Evolutionary conservation across 2,888 invertebrate species (phyloP).

Genomic region (Stegophylla sp.): DNA sequence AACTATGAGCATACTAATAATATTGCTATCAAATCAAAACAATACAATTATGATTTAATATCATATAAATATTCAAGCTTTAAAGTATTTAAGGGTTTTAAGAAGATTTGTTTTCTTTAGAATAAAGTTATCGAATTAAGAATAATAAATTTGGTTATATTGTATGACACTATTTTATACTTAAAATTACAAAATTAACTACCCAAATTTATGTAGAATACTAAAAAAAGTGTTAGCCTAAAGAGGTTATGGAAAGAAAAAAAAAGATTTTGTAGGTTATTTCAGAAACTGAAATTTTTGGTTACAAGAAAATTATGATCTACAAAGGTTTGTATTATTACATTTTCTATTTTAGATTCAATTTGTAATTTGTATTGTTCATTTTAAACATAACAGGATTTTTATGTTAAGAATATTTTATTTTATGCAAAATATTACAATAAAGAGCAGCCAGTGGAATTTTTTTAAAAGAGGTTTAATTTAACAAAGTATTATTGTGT

Average conservation of each 20-base stretch:
- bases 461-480: background rate
- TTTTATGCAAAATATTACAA: background rate
- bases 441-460: background rate
- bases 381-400: conserved; percentile 12
- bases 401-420: conserved; percentile 3
- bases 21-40: background rate
- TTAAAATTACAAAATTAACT: background rate
- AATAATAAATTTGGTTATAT: background rate
- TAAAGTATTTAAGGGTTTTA: no score
- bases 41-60: background rate
- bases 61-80: no score
- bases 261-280: conserved; percentile 20
- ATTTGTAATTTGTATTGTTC: conserved; percentile 3
- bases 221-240: background rate
- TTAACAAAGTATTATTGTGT: background rate
- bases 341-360: conserved; percentile 15
- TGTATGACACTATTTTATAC: background rate
- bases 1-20: background rate
- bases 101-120: background rate
- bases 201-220: background rate
- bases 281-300: conserved; percentile 36
- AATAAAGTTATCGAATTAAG: no score
- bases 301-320: conserved; percentile 25
- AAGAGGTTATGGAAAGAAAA: no score
- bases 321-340: conserved; percentile 50